Percentiles rank a stretch among this genome's conserved stretches.
These are phyloP conservation scores for Azemiops feae DNA, from an alignment of 2,113 vertebrate genomes.

Conservation along the genomic window DNA sequence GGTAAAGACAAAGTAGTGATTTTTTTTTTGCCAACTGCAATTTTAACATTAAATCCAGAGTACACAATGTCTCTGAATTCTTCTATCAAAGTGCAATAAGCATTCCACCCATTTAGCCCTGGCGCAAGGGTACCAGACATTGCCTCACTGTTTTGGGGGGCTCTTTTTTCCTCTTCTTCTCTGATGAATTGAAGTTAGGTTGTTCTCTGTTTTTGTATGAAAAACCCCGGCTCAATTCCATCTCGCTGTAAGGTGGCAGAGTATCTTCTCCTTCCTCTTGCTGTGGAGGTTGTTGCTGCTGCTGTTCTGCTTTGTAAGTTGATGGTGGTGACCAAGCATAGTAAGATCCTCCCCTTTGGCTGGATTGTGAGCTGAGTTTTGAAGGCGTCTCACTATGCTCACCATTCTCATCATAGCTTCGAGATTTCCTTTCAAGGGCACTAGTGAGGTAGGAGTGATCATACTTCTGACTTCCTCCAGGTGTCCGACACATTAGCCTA, in stretches of 20 bases:
- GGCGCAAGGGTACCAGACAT: constrained; percentile 50
- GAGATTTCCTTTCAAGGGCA: constrained; percentile 82
- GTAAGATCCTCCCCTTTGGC: constrained; percentile 70
- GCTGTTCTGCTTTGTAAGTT: constrained; percentile 66
- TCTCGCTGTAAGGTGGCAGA: constrained; percentile 80
- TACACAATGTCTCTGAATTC: neutral
- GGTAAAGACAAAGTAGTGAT: neutral
- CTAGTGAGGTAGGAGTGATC: constrained; percentile 81
- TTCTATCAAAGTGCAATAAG: neutral
- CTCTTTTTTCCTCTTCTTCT: constrained; percentile 80
- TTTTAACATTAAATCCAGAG: neutral
- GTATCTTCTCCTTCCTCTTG: constrained; percentile 76
- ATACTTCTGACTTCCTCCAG: constrained; percentile 77
- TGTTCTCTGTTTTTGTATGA: constrained; percentile 73
- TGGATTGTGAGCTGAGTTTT: constrained; percentile 77
- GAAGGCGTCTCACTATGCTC: constrained; percentile 80
- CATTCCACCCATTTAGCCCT: constrained; percentile 30
- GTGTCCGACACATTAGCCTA: constrained; percentile 76
- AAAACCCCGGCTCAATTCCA: constrained; percentile 75
- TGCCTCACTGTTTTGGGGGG: constrained; percentile 86
- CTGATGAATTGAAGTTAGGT: constrained; percentile 67
- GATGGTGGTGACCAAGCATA: constrained; percentile 74
- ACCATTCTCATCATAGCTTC: constrained; percentile 69
- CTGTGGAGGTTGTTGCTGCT: constrained; percentile 66
- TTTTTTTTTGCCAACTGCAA: neutral